Evolutionary conservation across 1,140 invertebrate species (phyloP).

Genomic region (Cephus cinctus): DNA sequence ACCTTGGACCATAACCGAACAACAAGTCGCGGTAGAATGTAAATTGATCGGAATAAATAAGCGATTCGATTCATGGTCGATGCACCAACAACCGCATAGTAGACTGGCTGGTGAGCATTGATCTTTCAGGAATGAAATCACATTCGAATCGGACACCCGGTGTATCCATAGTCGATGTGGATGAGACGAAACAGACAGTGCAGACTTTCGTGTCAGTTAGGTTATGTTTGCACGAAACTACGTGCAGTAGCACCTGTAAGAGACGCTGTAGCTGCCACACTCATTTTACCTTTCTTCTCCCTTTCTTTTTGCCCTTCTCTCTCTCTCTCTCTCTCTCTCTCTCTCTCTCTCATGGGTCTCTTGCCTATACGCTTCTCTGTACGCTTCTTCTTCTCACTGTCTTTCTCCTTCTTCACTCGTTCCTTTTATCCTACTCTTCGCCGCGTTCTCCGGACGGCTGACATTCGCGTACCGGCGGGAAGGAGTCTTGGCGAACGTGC

Average conservation of each 20-base stretch:
- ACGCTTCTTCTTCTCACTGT: conserved; percentile 1
- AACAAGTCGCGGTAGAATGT: conserved; percentile 4
- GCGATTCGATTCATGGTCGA: conserved; percentile 1
- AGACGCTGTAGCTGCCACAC: not conserved
- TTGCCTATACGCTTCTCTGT: conserved; percentile 11
- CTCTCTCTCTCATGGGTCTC: not conserved
- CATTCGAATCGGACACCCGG: too few species aligned
- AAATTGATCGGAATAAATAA: conserved; percentile 10
- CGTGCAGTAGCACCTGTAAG: not conserved
- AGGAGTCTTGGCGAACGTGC: conserved; percentile 5
- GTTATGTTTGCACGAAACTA: too few species aligned
- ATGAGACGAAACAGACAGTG: not conserved
- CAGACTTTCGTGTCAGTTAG: too few species aligned
- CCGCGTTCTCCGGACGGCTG: not conserved
- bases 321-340: conserved; percentile 1
- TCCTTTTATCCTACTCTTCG: conserved; percentile 10
- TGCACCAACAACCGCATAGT: too few species aligned
- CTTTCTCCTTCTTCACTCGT: conserved; percentile 6
- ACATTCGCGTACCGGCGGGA: conserved; percentile 3
- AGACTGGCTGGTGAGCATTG: too few species aligned
- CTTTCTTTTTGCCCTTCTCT: not conserved
- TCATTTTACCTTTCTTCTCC: not conserved
- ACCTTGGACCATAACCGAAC: conserved; percentile 1
- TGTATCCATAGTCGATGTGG: not conserved
- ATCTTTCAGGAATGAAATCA: too few species aligned